phyloP scores from a whole-genome alignment of 2,113 vertebrate genomes.

The Chelonoidis abingdonii region DNA sequence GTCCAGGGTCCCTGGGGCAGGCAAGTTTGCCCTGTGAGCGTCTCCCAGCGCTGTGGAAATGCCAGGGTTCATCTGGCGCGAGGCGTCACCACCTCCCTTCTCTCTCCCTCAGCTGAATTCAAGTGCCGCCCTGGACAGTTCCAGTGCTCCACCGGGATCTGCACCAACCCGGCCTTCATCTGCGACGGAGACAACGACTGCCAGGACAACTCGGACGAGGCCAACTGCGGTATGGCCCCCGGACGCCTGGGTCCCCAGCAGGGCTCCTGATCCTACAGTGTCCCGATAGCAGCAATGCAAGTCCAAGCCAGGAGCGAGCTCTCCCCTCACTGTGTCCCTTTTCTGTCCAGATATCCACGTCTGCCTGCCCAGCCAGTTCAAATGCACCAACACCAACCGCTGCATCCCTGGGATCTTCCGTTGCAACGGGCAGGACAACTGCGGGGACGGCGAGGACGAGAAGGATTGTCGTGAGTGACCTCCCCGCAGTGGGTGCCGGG shows the following conservation, averaged over 20 bases:
- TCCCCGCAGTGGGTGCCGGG: accelerated
- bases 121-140: constrained; percentile 97
- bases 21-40: background rate
- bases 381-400: constrained; percentile 95
- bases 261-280: background rate
- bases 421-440: constrained; percentile 97
- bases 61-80: background rate
- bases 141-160: constrained; percentile 97
- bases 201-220: constrained; percentile 95
- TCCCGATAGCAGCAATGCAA: background rate
- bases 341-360: constrained; percentile 91
- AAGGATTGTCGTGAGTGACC: constrained; percentile 93
- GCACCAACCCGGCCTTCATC: constrained; percentile 98
- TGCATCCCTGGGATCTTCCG: constrained; percentile 98
- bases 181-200: constrained; percentile 98
- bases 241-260: accelerated
- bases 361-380: constrained; percentile 97
- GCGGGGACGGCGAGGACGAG: constrained; percentile 94
- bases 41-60: background rate
- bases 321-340: background rate
- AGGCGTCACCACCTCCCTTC: background rate
- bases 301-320: background rate
- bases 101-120: constrained; percentile 86
- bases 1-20: accelerated
- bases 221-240: constrained; percentile 89